Percentiles rank a stretch among this genome's conserved stretches.
phyloP scores from a whole-genome alignment of 2,113 vertebrate species.

The Acrocephalus kingi region DNA sequence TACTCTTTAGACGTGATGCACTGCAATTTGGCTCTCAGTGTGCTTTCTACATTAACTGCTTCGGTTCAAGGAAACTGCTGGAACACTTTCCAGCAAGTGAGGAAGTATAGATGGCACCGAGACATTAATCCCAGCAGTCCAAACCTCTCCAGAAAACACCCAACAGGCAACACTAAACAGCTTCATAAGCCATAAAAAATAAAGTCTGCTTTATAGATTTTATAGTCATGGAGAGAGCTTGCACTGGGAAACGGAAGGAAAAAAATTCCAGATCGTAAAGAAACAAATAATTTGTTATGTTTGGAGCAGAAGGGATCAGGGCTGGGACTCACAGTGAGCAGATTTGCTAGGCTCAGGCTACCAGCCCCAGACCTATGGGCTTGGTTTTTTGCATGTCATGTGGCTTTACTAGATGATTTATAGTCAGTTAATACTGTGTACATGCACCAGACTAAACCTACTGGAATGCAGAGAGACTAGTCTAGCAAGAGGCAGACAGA shows the following conservation, averaged over 20 bases:
- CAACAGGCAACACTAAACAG: not conserved
- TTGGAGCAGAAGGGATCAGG: not conserved
- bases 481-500: constrained; percentile 36
- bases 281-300: not conserved
- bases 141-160: not conserved
- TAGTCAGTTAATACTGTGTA: constrained; percentile 5
- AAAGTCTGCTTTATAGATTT: not conserved
- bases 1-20: not conserved
- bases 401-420: constrained; percentile 24
- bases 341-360: not conserved
- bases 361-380: not conserved
- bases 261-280: not conserved
- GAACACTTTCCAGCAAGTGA: not conserved
- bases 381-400: not conserved
- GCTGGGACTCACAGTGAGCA: not conserved
- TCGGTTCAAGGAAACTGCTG: not conserved
- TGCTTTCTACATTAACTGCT: not conserved
- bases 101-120: not conserved
- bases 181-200: not conserved
- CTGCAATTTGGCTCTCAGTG: not conserved
- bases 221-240: not conserved
- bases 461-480: constrained; percentile 58
- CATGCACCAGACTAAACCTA: constrained; percentile 37
- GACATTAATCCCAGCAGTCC: not conserved
- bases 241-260: not conserved